Percentiles rank a stretch among this genome's conserved stretches.
Evolutionary conservation across 2,888 invertebrate genomes (phyloP).

Genomic region (Meandrusa payeni): DNA sequence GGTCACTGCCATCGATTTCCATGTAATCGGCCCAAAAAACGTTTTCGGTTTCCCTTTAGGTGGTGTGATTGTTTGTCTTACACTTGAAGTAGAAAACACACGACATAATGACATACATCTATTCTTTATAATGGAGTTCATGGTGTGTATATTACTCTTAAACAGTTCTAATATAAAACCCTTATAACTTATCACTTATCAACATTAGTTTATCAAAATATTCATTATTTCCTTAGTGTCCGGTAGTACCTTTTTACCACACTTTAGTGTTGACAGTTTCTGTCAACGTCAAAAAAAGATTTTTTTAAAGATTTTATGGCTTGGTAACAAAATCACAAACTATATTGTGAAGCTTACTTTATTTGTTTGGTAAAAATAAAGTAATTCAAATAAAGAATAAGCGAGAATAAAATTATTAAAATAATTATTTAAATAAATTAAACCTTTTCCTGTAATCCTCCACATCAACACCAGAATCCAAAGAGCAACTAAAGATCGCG

Average conservation of each 20-base stretch:
- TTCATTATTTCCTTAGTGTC: constrained; percentile 5
- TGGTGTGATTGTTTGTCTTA: constrained; percentile 53
- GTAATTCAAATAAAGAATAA: no score
- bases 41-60: constrained; percentile 50
- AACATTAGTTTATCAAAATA: constrained; percentile 21
- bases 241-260: no score
- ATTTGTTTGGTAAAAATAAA: no score
- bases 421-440: no score
- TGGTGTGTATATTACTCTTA: constrained; percentile 31
- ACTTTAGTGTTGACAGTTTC: neutral
- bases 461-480: no score
- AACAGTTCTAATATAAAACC: neutral
- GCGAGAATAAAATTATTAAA: no score
- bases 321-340: no score
- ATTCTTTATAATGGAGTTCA: constrained; percentile 58
- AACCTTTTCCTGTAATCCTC: no score
- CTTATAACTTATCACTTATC: constrained; percentile 24
- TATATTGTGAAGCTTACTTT: no score
- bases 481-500: no score
- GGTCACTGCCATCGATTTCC: constrained; percentile 88
- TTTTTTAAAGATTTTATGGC: no score
- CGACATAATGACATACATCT: constrained; percentile 44
- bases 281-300: constrained; percentile 2
- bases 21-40: constrained; percentile 85
- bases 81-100: constrained; percentile 51